These are phyloP conservation scores for Drosophila antonietae DNA, from an alignment of 2,888 invertebrate species.

Conservation along the genomic window DNA sequence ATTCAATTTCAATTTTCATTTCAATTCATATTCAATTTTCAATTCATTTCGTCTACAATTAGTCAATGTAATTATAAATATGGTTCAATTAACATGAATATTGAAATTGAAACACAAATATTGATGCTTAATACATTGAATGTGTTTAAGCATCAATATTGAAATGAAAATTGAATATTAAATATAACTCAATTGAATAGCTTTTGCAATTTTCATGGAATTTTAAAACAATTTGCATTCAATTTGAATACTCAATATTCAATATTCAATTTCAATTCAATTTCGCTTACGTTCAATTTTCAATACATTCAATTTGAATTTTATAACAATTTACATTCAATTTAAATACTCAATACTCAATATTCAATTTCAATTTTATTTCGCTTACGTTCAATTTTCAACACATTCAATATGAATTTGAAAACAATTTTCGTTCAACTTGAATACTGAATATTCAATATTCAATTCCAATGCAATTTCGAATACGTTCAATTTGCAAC, in stretches of 20 bases:
- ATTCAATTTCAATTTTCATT: constrained; percentile 3
- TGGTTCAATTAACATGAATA: too few species aligned
- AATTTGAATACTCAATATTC: neutral
- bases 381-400: neutral
- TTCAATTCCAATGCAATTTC: neutral
- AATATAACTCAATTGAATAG: neutral
- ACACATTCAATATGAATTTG: neutral
- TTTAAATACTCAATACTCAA: neutral
- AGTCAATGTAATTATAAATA: neutral
- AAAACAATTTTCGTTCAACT: neutral
- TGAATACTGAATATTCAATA: neutral
- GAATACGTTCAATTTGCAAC: neutral
- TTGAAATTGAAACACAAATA: neutral
- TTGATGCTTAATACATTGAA: neutral
- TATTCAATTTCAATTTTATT: neutral
- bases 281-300: neutral
- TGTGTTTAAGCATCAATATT: neutral
- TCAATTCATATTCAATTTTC: neutral
- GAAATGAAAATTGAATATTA: neutral
- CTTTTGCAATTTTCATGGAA: neutral
- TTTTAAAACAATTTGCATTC: neutral
- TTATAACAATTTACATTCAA: neutral
- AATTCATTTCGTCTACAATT: neutral
- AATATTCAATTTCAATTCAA: neutral
- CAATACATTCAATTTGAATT: neutral